Percentiles rank a stretch among this genome's conserved stretches.
Conservation (phyloP, 2,113 vertebrate genomes). For the Spheniscus mendiculus region DNA sequence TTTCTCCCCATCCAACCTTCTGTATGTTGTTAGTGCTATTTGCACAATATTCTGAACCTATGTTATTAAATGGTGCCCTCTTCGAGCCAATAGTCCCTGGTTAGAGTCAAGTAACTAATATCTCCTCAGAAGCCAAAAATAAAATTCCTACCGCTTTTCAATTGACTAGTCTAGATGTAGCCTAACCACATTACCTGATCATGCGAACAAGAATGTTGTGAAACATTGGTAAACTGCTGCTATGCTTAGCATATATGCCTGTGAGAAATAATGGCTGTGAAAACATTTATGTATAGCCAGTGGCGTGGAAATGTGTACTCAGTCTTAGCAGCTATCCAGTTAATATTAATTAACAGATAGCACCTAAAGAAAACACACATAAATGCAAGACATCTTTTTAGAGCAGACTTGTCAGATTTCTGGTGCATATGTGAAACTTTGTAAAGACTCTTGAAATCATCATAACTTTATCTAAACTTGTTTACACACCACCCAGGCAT, state of each 20-base stretch:
- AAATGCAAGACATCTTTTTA: neutral
- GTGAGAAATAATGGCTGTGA: neutral
- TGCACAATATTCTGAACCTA: neutral
- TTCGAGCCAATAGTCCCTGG: neutral
- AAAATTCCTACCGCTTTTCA: neutral
- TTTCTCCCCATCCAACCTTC: neutral
- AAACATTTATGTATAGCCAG: neutral
- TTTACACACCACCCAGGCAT: neutral
- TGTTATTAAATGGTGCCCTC: neutral
- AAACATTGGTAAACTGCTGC: neutral
- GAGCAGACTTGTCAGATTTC: neutral
- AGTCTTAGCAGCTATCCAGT: neutral
- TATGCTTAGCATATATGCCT: neutral
- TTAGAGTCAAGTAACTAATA: neutral
- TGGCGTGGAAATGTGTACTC: neutral
- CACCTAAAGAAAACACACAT: neutral
- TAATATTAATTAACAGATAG: neutral
- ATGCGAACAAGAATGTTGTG: neutral
- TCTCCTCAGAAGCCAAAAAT: neutral
- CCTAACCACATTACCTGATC: neutral
- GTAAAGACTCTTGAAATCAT: neutral
- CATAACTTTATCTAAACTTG: neutral
- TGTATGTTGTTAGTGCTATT: neutral
- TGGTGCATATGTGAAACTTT: neutral
- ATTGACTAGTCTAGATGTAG: neutral